Evolutionary conservation across 1,140 invertebrate genomes (phyloP).

Genomic region (Drosophila bipectinata): DNA sequence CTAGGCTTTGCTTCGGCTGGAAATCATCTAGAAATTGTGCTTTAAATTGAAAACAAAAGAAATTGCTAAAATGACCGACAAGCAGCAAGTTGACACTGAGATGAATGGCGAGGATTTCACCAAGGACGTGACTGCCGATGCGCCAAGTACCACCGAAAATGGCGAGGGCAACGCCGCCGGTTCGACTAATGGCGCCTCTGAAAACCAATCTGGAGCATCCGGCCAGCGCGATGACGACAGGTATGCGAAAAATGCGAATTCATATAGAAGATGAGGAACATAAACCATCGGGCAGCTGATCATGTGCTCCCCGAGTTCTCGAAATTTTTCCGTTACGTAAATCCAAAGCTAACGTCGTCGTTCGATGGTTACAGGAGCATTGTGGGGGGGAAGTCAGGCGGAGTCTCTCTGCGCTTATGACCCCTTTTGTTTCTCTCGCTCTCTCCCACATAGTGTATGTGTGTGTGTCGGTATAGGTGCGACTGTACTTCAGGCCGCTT

Average conservation of each 20-base stretch:
- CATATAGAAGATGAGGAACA: slow-evolving; percentile 9
- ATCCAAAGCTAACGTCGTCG: slow-evolving; percentile 75
- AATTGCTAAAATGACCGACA: slow-evolving; percentile 71
- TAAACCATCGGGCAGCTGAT: slow-evolving; percentile 36
- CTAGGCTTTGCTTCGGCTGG: slow-evolving; percentile 36
- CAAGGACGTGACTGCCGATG: slow-evolving; percentile 86
- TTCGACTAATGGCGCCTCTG: slow-evolving; percentile 86
- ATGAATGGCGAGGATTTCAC: slow-evolving; percentile 88
- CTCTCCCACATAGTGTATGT: slow-evolving; percentile 9
- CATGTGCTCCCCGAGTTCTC: slow-evolving; percentile 61
- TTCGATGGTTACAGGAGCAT: slow-evolving; percentile 43
- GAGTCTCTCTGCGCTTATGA: slow-evolving; percentile 55
- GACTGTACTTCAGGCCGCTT: slow-evolving; percentile 72
- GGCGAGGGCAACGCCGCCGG: slow-evolving; percentile 85
- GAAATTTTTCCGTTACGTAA: slow-evolving; percentile 74
- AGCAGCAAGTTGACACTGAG: slow-evolving; percentile 69
- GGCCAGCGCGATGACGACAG: slow-evolving; percentile 90
- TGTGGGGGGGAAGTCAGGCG: slow-evolving; percentile 45
- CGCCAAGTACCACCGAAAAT: slow-evolving; percentile 86
- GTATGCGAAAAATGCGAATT: slow-evolving; percentile 83
- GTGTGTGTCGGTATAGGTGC: slow-evolving; percentile 66
- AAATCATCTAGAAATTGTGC: slow-evolving; percentile 42
- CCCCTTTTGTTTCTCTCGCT: slow-evolving; percentile 63
- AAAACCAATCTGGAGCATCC: slow-evolving; percentile 85
- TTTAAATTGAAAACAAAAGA: slow-evolving; percentile 58